Base-by-base conservation (phyloP, 35 echinoderm and acorn worm genomes). In the Hemicentrotus pulcherrimus region DNA sequence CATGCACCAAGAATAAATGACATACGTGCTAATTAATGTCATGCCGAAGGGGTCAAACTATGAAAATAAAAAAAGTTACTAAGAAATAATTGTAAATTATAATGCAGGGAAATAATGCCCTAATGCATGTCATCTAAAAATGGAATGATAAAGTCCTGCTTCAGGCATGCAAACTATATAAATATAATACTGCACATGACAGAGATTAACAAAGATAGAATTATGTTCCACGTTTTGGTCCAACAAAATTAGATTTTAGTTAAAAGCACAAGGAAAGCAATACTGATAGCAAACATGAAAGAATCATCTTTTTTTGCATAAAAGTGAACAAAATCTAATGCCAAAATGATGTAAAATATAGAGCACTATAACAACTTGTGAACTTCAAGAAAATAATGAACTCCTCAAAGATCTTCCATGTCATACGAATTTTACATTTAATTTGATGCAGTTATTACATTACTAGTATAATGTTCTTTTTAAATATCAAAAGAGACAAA, bases 221-320 rank as follows among this genome's bases (percentile, higher is more conserved):
- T 55, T 78, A 18, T 78, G 28, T 28, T n/a, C 65, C 65, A 28
- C n/a, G 2, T 19, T 78, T n/a, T 78, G 65, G 65, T 78, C 65
- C 65, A 78, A 78, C 65, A 78, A 78, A 28, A 22, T 0, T 78
- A 22, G 4, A 2, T 28, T 78, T 28, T 7, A 78, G 19, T 78
- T 30, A 78, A 78, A 78, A 78, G 65, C 65, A 78, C 65, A 78
- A 78, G 65, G 7, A 78, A 22, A 78, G 65, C 22, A 78, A 78
- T 78, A 78, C 65, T 78, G 65, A 78, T 78, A n/a, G 65, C 65
- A n/a, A 78, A 78, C 65, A 78, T 28, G 65, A 78, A 78, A 78
- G 4, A 28, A 28, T n/a, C 19, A 78, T 28, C 52, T 28, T 78
- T n/a, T 22, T 28, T 78, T 28, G 65, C 28, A n/a, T 78, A 78